Evolutionary conservation across 1,140 invertebrate genomes (phyloP).

Genomic region (Galendromus occidentalis): DNA sequence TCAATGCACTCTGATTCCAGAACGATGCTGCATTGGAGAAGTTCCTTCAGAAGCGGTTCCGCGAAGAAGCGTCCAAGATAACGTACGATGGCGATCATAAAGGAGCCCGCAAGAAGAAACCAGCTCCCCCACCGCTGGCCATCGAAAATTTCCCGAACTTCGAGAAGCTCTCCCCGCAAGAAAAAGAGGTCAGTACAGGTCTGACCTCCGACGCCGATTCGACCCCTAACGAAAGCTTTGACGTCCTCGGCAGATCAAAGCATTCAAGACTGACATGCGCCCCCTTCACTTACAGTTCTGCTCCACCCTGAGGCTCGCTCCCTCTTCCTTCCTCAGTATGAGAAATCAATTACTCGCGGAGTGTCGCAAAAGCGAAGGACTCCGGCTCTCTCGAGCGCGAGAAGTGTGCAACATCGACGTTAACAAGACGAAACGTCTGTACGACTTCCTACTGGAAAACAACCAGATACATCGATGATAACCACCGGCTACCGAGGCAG

Average conservation of each 20-base stretch:
- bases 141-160: neutral
- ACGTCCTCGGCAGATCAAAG: no score
- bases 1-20: no score
- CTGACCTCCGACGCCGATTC: no score
- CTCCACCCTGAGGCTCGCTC: neutral
- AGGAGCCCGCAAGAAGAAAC: neutral
- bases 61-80: no score
- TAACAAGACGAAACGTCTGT: neutral
- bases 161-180: neutral
- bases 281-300: neutral
- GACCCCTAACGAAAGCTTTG: no score
- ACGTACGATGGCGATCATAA: no score
- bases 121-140: neutral
- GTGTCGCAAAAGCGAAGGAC: neutral
- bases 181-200: neutral
- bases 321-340: neutral
- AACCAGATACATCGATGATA: neutral
- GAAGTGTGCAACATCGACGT: slow-evolving; percentile 4
- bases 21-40: no score
- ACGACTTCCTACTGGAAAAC: neutral
- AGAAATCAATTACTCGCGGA: neutral
- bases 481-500: no score
- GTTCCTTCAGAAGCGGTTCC: no score
- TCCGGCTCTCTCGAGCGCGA: neutral
- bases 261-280: no score